These are phyloP conservation scores for Pelodiscus sinensis DNA, from an alignment of 2,113 vertebrate genomes.

Conservation along the genomic window DNA sequence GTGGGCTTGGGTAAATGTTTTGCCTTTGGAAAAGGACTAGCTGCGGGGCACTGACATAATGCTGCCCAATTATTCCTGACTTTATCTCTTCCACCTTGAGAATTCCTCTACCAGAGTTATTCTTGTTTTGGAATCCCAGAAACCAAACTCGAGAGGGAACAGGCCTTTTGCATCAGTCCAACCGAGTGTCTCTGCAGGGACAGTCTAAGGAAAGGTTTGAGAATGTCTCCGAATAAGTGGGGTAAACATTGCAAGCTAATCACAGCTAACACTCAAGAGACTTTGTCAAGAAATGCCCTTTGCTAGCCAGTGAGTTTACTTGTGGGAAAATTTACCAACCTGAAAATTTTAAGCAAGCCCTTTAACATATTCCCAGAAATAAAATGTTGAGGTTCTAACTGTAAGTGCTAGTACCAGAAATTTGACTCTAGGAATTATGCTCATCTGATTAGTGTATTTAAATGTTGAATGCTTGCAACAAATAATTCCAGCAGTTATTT, in stretches of 20 bases:
- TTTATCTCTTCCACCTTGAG: background rate
- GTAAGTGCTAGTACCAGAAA: accelerated
- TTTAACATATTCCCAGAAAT: background rate
- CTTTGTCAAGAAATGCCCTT: background rate
- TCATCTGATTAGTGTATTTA: background rate
- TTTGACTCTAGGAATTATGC: background rate
- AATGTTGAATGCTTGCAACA: background rate
- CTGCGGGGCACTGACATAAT: accelerated
- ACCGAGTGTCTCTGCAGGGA: background rate
- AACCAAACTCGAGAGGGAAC: background rate
- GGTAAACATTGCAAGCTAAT: background rate
- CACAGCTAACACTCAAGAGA: background rate
- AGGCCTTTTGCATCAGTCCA: accelerated
- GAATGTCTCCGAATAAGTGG: background rate
- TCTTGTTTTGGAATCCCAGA: background rate
- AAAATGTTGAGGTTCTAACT: background rate
- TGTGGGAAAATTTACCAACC: background rate
- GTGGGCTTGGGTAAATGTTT: accelerated
- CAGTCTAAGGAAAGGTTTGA: background rate
- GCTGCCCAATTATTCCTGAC: accelerated
- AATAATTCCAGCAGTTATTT: background rate
- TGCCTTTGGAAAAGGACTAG: background rate
- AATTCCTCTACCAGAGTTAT: background rate
- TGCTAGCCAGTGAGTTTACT: background rate
- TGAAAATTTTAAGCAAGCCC: background rate